A percentile compares a stretch with the other conserved stretches of the same genome.
These are phyloP conservation scores for Syngnathus typhle DNA, from an alignment of 2,113 vertebrate genomes.

Conservation along the genomic window DNA sequence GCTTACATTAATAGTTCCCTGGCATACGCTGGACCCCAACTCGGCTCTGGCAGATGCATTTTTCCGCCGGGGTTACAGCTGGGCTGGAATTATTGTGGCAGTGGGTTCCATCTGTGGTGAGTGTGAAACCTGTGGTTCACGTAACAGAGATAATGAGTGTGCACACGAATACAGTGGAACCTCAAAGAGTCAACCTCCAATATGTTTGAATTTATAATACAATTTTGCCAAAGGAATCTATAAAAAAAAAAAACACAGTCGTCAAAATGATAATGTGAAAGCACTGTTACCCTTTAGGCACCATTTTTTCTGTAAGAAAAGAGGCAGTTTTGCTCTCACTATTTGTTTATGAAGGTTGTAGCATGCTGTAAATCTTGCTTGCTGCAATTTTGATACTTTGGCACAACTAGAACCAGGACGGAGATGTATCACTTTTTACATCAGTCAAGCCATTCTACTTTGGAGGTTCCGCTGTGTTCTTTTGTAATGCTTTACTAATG, in stretches of 20 bases:
- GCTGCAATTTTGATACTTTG: too few relatives aligned
- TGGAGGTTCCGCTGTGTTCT: background rate
- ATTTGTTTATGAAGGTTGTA: too few relatives aligned
- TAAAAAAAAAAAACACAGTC: too few relatives aligned
- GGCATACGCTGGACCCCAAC: constrained; percentile 85
- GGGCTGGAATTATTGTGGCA: constrained; percentile 90
- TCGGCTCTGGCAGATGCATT: constrained; percentile 89
- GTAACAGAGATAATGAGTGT: background rate
- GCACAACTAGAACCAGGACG: too few relatives aligned
- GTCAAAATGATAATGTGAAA: too few relatives aligned
- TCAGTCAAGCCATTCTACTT: background rate
- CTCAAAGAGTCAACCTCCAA: background rate
- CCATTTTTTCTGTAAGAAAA: too few relatives aligned
- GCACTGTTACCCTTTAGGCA: too few relatives aligned
- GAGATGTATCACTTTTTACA: too few relatives aligned
- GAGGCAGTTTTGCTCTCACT: too few relatives aligned
- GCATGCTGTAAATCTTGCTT: too few relatives aligned
- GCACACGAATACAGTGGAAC: background rate
- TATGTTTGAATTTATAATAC: background rate
- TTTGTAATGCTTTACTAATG: background rate
- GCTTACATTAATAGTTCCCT: constrained; percentile 90
- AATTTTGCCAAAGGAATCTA: background rate
- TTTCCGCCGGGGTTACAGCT: constrained; percentile 86
- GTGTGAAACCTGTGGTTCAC: constrained; percentile 28
- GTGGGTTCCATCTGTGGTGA: constrained; percentile 92